These are phyloP conservation scores for Castor canadensis DNA, from an alignment of 2,113 vertebrate species.

Conservation along the genomic window DNA sequence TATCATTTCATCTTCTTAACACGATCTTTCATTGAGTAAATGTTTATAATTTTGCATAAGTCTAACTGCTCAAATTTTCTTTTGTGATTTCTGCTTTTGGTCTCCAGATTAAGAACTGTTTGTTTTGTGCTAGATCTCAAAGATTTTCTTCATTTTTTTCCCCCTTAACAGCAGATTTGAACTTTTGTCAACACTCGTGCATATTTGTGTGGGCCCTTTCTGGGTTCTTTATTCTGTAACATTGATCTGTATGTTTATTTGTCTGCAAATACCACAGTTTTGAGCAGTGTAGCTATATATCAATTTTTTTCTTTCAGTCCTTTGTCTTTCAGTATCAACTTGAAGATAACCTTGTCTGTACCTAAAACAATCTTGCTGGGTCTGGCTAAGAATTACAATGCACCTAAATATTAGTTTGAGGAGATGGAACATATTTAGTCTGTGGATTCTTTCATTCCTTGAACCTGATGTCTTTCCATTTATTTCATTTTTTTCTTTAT, in stretches of 20 bases:
- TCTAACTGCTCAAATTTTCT: not conserved
- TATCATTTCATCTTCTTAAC: not conserved
- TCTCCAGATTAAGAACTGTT: not conserved
- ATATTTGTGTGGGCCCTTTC: not conserved
- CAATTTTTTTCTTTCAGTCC: not conserved
- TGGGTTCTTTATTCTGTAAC: not conserved
- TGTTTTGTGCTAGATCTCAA: not conserved
- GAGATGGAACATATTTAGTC: not conserved
- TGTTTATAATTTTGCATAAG: not conserved
- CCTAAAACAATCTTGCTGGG: not conserved
- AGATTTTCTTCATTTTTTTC: no score
- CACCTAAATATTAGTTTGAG: not conserved
- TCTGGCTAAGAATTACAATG: not conserved
- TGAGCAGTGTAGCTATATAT: not conserved
- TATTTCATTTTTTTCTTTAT: not conserved
- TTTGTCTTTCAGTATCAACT: not conserved
- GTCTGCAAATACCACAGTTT: not conserved
- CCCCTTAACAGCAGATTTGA: no score
- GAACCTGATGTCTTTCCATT: not conserved
- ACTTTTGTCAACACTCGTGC: no score
- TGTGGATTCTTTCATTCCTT: not conserved
- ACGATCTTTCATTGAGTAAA: not conserved
- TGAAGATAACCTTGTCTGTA: not conserved
- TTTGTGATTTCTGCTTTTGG: not conserved
- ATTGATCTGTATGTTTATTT: not conserved